phyloP scores from a whole-genome alignment of 2,797 vertebrate species.

The Mus minutoides region DNA sequence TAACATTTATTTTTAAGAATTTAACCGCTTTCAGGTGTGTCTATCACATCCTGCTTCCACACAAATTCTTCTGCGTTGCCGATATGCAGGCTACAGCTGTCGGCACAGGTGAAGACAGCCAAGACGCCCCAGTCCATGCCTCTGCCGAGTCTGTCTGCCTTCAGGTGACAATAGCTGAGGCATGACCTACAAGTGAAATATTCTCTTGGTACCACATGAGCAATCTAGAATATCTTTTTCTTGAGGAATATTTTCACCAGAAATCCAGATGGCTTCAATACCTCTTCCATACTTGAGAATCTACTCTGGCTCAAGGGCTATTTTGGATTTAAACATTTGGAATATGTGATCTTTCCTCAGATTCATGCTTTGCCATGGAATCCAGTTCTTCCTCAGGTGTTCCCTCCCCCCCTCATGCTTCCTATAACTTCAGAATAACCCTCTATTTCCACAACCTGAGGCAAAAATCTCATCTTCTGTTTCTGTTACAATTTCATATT shows the following conservation, averaged over 20 bases:
- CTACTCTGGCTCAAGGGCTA: conserved; percentile 94
- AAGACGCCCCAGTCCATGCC: conserved; percentile 98
- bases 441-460: too few species aligned
- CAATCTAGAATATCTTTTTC: conserved; percentile 93
- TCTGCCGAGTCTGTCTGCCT: conserved; percentile 92
- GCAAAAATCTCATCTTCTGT: too few species aligned
- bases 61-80: conserved; percentile 92
- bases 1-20: not conserved
- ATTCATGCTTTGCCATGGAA: conserved; percentile 95
- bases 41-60: conserved; percentile 95
- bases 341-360: conserved; percentile 92
- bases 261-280: conserved; percentile 94
- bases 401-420: too few species aligned
- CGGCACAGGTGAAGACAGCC: conserved; percentile 92
- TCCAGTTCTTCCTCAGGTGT: conserved; percentile 89
- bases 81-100: conserved; percentile 86
- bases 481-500: too few species aligned
- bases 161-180: conserved; percentile 95
- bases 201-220: conserved; percentile 92
- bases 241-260: conserved; percentile 90
- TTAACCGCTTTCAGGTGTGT: not conserved
- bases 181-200: conserved; percentile 99
- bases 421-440: too few species aligned
- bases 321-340: conserved; percentile 91
- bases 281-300: conserved; percentile 95